These are phyloP conservation scores for Athalia circularis DNA, from an alignment of 2,888 invertebrate genomes.

Conservation along the genomic window DNA sequence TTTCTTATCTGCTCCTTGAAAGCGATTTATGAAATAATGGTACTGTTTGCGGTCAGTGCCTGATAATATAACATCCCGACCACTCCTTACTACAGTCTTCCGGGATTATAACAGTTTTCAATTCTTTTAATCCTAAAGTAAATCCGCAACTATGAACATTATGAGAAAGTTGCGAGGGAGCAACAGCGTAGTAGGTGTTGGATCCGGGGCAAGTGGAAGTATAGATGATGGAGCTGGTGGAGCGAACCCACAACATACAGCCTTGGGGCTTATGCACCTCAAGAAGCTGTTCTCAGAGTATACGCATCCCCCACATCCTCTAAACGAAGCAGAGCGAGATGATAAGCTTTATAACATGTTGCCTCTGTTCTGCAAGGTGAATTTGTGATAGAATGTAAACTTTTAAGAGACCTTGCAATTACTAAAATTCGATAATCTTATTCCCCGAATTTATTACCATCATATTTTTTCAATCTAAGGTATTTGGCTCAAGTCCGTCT, in stretches of 20 bases:
- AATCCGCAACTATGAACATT: slow-evolving; percentile 83
- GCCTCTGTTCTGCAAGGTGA: slow-evolving; percentile 97
- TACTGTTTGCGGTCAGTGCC: too few species aligned
- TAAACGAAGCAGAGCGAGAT: slow-evolving; percentile 89
- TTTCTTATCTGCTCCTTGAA: background rate
- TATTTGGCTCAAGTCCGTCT: slow-evolving; percentile 94
- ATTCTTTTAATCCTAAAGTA: background rate
- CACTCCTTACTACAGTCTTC: background rate
- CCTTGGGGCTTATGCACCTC: slow-evolving; percentile 95
- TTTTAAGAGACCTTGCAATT: background rate
- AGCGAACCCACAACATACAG: slow-evolving; percentile 85
- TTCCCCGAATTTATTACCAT: slow-evolving; percentile 27
- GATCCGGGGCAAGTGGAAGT: slow-evolving; percentile 74
- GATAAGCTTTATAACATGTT: slow-evolving; percentile 98
- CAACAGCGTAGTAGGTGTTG: slow-evolving; percentile 75
- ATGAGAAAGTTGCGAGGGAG: slow-evolving; percentile 91
- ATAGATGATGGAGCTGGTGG: slow-evolving; percentile 79
- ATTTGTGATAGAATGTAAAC: slow-evolving; percentile 36
- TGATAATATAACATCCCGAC: too few species aligned
- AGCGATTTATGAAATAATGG: too few species aligned
- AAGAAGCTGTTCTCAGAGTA: slow-evolving; percentile 97
- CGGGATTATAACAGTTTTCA: background rate
- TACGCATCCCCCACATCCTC: slow-evolving; percentile 89
- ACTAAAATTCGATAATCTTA: background rate
- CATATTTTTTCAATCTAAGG: slow-evolving; percentile 76